Percentiles rank a stretch among this genome's conserved stretches.
These are phyloP conservation scores for Rallus limicola DNA, from an alignment of 2,113 vertebrate species.

Conservation along the genomic window DNA sequence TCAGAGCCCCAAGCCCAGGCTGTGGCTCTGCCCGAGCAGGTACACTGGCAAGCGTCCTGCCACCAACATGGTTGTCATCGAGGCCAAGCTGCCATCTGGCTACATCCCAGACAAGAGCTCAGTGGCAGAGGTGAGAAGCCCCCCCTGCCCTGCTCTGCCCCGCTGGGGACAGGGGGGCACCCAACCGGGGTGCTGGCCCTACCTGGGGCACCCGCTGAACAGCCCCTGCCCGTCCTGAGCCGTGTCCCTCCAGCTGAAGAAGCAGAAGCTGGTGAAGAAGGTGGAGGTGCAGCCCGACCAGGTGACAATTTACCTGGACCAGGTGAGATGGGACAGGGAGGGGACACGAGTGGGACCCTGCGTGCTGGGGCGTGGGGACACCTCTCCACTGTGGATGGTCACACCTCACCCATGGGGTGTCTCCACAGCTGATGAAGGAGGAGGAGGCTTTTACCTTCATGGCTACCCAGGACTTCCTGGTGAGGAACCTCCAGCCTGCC, in stretches of 20 bases:
- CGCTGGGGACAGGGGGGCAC: neutral
- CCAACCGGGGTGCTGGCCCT: neutral
- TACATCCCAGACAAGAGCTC: slow-evolving; percentile 69
- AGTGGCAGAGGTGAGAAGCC: slow-evolving; percentile 53
- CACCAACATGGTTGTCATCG: slow-evolving; percentile 85
- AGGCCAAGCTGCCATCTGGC: slow-evolving; percentile 81
- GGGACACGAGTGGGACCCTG: neutral
- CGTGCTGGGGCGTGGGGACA: rapidly evolving
- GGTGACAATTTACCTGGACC: slow-evolving; percentile 51
- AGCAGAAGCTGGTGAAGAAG: slow-evolving; percentile 31
- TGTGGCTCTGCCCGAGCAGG: neutral
- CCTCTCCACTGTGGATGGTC: rapidly evolving
- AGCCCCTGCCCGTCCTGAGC: neutral
- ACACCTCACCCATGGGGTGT: neutral
- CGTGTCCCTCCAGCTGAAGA: neutral
- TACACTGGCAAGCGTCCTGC: slow-evolving; percentile 71
- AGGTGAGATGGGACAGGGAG: neutral
- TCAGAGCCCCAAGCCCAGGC: neutral
- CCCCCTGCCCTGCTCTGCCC: rapidly evolving
- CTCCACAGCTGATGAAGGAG: neutral
- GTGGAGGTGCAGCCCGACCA: slow-evolving; percentile 37
- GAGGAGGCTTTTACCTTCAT: neutral
- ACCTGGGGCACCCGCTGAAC: neutral
- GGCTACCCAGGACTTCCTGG: neutral
- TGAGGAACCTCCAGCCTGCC: slow-evolving; percentile 34